Conservation (phyloP, 2,888 invertebrate genomes). For the Dasysyrphus albostriatus region DNA sequence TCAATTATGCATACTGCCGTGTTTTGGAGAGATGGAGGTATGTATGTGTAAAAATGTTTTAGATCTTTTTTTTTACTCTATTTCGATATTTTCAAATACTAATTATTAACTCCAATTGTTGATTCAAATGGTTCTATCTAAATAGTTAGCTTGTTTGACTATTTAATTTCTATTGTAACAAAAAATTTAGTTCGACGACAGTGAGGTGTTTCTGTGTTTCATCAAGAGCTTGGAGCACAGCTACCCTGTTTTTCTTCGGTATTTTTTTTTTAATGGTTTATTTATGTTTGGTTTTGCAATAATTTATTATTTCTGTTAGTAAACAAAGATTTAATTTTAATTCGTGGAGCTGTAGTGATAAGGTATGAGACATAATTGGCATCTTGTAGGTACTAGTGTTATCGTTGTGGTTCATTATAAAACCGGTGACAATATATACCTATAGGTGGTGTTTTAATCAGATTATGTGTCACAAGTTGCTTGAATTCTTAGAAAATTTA, state of each 20-base stretch:
- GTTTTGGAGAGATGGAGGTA: slow-evolving; percentile 83
- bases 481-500: too few relatives aligned
- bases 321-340: slow-evolving; percentile 16
- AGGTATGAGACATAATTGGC: not conserved
- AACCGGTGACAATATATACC: too few relatives aligned
- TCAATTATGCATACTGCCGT: slow-evolving; percentile 82
- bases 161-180: not conserved
- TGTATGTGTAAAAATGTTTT: slow-evolving; percentile 55
- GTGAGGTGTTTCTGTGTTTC: not conserved
- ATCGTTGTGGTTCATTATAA: too few relatives aligned
- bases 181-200: not conserved
- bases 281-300: slow-evolving; percentile 7
- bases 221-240: not conserved
- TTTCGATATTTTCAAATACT: not conserved
- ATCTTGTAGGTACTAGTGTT: too few relatives aligned
- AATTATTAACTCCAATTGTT: slow-evolving; percentile 27
- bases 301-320: not conserved
- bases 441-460: too few relatives aligned
- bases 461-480: too few relatives aligned
- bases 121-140: slow-evolving; percentile 20
- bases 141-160: not conserved
- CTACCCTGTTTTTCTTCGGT: not conserved
- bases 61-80: not conserved
- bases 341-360: not conserved
- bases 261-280: slow-evolving; percentile 12